A percentile compares a stretch with the other conserved stretches of the same genome.
phyloP scores from a whole-genome alignment of 2,888 invertebrate genomes.

The Oscheius myriophilus region DNA sequence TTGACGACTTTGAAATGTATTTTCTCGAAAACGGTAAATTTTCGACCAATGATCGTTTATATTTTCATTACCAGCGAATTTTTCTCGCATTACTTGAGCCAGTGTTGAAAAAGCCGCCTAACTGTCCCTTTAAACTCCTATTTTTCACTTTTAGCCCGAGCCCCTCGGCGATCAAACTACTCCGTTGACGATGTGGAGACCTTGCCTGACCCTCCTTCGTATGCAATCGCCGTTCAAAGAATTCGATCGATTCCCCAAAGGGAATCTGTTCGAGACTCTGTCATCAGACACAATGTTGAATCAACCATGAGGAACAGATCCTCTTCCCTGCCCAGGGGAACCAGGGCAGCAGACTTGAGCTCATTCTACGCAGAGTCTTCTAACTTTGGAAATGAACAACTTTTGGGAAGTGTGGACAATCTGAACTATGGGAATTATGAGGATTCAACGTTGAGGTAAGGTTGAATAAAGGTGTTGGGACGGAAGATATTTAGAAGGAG shows the following conservation, averaged over 20 bases:
- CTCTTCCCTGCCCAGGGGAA: constrained; percentile 51
- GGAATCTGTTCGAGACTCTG: constrained; percentile 52
- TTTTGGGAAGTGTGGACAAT: constrained; percentile 51
- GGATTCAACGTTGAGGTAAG: background rate
- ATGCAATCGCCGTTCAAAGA: constrained; percentile 52
- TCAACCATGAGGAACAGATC: constrained; percentile 54
- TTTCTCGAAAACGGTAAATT: no score
- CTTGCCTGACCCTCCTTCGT: constrained; percentile 53
- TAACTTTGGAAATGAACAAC: constrained; percentile 28
- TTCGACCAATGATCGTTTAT: no score
- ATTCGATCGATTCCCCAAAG: constrained; percentile 28
- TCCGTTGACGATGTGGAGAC: constrained; percentile 47
- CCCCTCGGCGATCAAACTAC: constrained; percentile 36
- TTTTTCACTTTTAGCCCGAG: constrained; percentile 19
- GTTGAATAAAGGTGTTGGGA: no score
- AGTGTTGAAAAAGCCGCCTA: no score
- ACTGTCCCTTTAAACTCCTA: background rate
- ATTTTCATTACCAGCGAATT: no score
- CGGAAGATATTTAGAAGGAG: constrained; percentile 34
- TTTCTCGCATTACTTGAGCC: background rate
- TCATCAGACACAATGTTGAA: constrained; percentile 50
- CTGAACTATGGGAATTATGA: constrained; percentile 40
- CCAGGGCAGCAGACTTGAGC: constrained; percentile 25
- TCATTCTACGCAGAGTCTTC: constrained; percentile 15
- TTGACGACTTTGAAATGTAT: no score